These are phyloP conservation scores for Amphibalanus amphitrite DNA, from an alignment of 1,140 invertebrate genomes.

Conservation along the genomic window DNA sequence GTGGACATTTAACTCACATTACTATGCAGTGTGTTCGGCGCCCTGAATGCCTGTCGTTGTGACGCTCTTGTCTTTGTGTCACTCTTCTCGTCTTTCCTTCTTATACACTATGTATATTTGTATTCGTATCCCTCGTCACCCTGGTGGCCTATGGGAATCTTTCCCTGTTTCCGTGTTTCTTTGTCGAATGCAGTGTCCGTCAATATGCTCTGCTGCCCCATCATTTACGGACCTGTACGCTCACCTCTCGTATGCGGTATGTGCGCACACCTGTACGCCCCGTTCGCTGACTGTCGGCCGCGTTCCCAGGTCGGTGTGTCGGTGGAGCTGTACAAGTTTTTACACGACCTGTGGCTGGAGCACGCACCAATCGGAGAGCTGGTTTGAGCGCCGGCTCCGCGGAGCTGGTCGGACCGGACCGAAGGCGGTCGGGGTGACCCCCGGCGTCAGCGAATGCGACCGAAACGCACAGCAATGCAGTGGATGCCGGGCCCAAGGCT, in stretches of 20 bases:
- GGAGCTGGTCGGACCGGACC: background rate
- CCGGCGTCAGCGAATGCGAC: too few species aligned
- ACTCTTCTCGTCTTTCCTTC: too few species aligned
- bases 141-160: background rate
- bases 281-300: too few species aligned
- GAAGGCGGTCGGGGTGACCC: too few species aligned
- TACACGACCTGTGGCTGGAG: conserved; percentile 91
- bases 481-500: too few species aligned
- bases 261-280: conserved; percentile 22
- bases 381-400: background rate
- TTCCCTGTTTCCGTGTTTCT: background rate
- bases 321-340: conserved; percentile 80
- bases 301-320: conserved; percentile 73
- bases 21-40: background rate
- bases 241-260: background rate
- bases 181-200: background rate
- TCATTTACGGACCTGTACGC: background rate
- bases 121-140: background rate
- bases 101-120: too few species aligned
- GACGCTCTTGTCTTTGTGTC: too few species aligned
- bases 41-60: background rate
- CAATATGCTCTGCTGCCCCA: too few species aligned
- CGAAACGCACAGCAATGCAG: too few species aligned
- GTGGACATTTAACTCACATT: background rate
- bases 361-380: conserved; percentile 96